Base-by-base conservation (phyloP, 2,888 invertebrate species). In the Halocaridina rubra region DNA sequence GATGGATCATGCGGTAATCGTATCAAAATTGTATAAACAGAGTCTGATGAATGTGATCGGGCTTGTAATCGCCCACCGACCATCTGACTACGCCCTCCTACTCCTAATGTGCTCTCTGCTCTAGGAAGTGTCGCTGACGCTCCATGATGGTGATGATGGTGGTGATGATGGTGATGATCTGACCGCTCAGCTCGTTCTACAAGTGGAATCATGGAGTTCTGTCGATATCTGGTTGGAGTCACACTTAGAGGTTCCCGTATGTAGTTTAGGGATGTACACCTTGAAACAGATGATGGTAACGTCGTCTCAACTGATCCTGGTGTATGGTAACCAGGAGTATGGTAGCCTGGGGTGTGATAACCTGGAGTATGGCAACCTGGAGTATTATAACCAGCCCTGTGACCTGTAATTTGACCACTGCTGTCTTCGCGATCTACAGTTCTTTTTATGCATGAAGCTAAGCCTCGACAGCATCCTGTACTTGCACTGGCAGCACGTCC, bases 11-110 rank as follows among this genome's bases (percentile, higher is more conserved):
- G 93, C 22, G 97, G 96, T 89, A 98, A 92, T 89, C 95, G 93
- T 90, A 98, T 98, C 88, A 98, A 92, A 90, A 98, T 98, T 84
- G 98, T 98, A 92, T 98, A 98, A 64, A 97, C 96, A 90, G 93
- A 90, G 86, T 90, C 89, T 80, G 89, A 88, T 0, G 89, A 89
- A 71, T 88, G 88, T 24, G 88, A 87, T 10, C 89, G 88, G 10
- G 87, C 80, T 29, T 85, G 85, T 4, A 87, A 72, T 22, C 80
- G 72, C 24, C 87, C 87, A 1, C 84, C 81, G 32, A 80, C 61
- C 59, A 75, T 76, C 16, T 33, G 32, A 27, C 75, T 29, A n/a
- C 84, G 80, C 4, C 81, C 84, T 10, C 80, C 80, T 13, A 80
- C 61, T 10, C 87, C 87, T 29, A 81, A 19, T 32, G 82, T 76